Conservation (phyloP, 2,113 vertebrate species). For the Poecilia latipinna region DNA sequence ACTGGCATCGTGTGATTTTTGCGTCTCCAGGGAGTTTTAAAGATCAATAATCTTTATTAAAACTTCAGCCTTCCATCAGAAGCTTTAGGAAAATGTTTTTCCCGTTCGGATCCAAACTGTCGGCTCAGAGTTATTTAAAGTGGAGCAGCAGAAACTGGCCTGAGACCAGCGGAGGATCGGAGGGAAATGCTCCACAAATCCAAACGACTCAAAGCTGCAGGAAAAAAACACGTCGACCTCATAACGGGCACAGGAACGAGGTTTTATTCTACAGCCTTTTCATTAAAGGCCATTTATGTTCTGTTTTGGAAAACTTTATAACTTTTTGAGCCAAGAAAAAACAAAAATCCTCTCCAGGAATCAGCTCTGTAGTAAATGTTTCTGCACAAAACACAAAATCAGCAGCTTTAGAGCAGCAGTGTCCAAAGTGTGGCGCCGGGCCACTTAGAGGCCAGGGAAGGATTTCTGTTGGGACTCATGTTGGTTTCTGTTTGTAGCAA, state of each 20-base stretch:
- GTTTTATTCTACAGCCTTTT: background rate
- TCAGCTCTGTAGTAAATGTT: background rate
- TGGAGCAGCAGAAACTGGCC: background rate
- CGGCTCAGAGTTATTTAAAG: background rate
- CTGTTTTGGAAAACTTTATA: background rate
- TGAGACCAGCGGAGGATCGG: background rate
- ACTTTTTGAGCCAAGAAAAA: constrained; percentile 10
- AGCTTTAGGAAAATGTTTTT: background rate
- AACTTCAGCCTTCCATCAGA: background rate
- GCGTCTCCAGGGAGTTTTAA: background rate
- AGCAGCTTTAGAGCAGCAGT: background rate
- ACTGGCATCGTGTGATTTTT: background rate
- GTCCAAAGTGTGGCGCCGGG: too few relatives aligned
- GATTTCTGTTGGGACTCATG: too few relatives aligned
- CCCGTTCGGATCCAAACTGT: background rate
- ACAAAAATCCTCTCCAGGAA: background rate
- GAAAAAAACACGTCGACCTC: background rate
- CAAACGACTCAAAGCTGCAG: background rate
- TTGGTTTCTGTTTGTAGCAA: too few relatives aligned
- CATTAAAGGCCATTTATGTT: background rate
- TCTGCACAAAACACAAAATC: background rate
- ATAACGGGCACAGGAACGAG: background rate
- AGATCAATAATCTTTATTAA: background rate
- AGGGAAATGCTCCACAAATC: background rate
- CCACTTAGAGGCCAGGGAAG: too few relatives aligned